phyloP scores from a whole-genome alignment of 1,140 invertebrate genomes.

The Neuroterus valhalla region DNA sequence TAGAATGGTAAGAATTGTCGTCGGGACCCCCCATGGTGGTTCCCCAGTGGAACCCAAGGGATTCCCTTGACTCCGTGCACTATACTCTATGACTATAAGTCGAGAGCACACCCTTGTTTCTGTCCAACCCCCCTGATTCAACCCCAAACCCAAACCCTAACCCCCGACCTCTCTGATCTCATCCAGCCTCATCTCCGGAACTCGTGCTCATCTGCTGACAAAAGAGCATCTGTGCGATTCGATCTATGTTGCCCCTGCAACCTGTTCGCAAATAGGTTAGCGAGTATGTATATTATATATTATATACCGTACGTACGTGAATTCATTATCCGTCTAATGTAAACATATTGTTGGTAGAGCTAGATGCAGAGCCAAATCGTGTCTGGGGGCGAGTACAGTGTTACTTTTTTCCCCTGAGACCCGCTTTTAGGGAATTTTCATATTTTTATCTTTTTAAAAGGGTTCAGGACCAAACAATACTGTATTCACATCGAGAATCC shows the following conservation, averaged over 20 bases:
- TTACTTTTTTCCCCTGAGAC: not conserved
- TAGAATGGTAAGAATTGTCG: conserved; percentile 65
- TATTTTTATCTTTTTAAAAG: not conserved
- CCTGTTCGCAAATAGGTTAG: conserved; percentile 64
- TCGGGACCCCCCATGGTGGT: conserved; percentile 51
- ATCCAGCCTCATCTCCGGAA: conserved; percentile 45
- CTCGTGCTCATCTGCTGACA: conserved; percentile 66
- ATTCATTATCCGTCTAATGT: conserved; percentile 74
- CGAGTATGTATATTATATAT: conserved; percentile 40
- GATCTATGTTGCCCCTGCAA: conserved; percentile 60
- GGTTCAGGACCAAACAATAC: too few species aligned
- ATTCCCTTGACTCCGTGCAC: conserved; percentile 53
- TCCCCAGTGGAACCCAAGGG: conserved; percentile 64
- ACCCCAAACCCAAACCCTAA: conserved; percentile 41
- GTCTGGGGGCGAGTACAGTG: not conserved
- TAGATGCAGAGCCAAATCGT: conserved; percentile 7
- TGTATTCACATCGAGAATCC: too few species aligned
- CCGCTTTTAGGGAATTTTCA: not conserved
- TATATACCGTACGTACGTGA: conserved; percentile 55
- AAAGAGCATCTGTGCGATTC: conserved; percentile 72
- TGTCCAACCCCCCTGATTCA: conserved; percentile 47
- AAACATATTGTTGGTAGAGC: conserved; percentile 71
- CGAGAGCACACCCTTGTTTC: conserved; percentile 38
- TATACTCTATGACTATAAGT: too few species aligned
- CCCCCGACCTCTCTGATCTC: conserved; percentile 49